These are phyloP conservation scores for Amphibalanus amphitrite DNA, from an alignment of 1,140 invertebrate species.

Conservation along the genomic window DNA sequence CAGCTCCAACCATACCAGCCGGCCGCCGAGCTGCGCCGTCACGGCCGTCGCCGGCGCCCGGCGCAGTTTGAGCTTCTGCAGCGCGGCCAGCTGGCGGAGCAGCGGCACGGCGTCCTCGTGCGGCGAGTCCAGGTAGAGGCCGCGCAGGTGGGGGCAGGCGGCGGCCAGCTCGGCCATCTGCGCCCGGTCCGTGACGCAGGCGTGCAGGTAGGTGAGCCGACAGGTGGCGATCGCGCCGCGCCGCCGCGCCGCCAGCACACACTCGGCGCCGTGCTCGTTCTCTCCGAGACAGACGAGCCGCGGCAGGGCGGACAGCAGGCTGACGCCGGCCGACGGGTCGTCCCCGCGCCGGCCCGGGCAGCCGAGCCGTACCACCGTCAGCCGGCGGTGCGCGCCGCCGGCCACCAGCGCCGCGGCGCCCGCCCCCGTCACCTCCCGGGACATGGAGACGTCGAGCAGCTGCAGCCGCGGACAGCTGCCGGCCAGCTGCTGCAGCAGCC, in stretches of 20 bases:
- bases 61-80: not conserved
- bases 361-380: not conserved
- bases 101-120: not conserved
- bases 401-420: not conserved
- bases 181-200: not conserved
- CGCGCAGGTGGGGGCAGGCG: not conserved
- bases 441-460: not conserved
- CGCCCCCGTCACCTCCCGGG: not conserved
- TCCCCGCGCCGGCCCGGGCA: not conserved
- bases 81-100: not conserved
- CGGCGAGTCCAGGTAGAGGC: not conserved
- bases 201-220: not conserved
- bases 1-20: not conserved
- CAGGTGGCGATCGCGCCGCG: not conserved
- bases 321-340: not conserved
- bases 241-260: not conserved
- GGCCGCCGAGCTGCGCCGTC: not conserved
- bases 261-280: slow-evolving; percentile 3
- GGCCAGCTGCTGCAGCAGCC: not conserved
- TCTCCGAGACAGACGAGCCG: not conserved
- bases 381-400: not conserved
- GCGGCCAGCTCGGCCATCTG: not conserved
- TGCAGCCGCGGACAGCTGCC: not conserved
- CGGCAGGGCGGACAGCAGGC: not conserved
- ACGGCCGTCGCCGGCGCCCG: not conserved